Evolutionary conservation across 2,888 invertebrate genomes (phyloP), one percentile per base, ranked within the genome.

Genomic region (Archaeoteleia sp.): DNA sequence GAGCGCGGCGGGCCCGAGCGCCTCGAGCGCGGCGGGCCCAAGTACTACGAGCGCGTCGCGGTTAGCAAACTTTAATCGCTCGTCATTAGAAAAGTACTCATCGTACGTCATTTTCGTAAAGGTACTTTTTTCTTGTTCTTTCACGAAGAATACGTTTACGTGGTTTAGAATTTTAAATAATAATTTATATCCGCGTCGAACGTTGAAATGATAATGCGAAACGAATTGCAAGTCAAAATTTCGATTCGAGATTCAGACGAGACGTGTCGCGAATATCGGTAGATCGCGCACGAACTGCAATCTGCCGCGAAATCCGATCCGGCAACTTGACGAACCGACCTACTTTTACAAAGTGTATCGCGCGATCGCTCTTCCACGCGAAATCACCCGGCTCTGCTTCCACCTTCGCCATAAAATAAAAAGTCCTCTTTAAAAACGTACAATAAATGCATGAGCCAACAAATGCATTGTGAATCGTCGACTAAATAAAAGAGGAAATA

Each of bases 391-490:
- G 15, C 45, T 30, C 45, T 32, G 42, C 42, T 27, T 23, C 27
- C 27, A 43, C 25, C 17, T 37, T 37, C 17, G 37, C 37, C 37
- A 37, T 15, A 27, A 43, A 13, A 43, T 20, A 43, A 25, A 20
- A 43, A 27, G 20, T 10, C 1, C 27, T 43, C 6, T 25, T 20
- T 27, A 43, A 43, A 43, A 43, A 43, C 29, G 42, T 13, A 45
- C 30, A 32, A 45, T 17, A 30, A 45, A 29, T 45, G 45, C 45
- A 45, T 45, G 45, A 9, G 30, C 6, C 27, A 27, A 43, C n/a
- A 12, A 43, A 23, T 43, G 29, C 29, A 43, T 27, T 40, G 5
- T n/a, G n/a, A n/a, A 43, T 10, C 42, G 8, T 27, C 27, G 29
- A 14, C 27, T 27, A 12, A 25, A 43, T 27, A 43, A 43, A 43